Evolutionary conservation across 2,888 invertebrate species (phyloP).

Genomic region (Epiblema foenella): DNA sequence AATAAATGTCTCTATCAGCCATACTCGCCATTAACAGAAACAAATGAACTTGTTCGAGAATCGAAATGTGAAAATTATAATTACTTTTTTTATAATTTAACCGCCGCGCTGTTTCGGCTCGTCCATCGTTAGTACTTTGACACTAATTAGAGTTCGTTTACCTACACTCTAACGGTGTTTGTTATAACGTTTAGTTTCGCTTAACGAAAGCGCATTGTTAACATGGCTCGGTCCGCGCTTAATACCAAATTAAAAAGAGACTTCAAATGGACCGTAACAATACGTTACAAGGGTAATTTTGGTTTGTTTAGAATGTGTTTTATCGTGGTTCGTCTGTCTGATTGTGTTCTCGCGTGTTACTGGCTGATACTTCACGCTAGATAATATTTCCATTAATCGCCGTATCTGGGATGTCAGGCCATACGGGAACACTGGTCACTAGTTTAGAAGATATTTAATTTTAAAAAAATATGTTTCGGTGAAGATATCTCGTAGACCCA

Average conservation of each 20-base stretch:
- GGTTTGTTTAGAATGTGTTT: slow-evolving; percentile 3
- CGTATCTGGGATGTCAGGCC: slow-evolving; percentile 57
- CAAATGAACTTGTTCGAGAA: slow-evolving; percentile 13
- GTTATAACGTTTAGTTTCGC: neutral
- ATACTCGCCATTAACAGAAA: slow-evolving; percentile 30
- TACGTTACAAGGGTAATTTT: neutral
- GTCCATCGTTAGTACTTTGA: slow-evolving; percentile 39
- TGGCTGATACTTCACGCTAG: slow-evolving; percentile 56
- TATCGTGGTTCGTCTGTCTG: slow-evolving; percentile 44
- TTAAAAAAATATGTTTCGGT: neutral
- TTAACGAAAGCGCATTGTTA: neutral
- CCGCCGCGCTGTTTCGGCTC: slow-evolving; percentile 32
- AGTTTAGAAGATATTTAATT: neutral
- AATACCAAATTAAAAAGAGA: neutral
- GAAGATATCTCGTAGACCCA: too few relatives aligned
- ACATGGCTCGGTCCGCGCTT: too few relatives aligned
- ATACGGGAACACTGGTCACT: slow-evolving; percentile 22
- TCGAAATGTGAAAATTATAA: slow-evolving; percentile 41
- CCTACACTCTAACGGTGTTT: neutral
- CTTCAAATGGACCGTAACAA: neutral
- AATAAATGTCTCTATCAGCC: slow-evolving; percentile 23
- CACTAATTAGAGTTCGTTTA: neutral
- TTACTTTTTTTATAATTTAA: slow-evolving; percentile 41
- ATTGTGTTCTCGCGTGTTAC: slow-evolving; percentile 60
- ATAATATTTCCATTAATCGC: slow-evolving; percentile 64